Base-by-base conservation (phyloP, 1,140 invertebrate genomes). In the Spodoptera litura region DNA sequence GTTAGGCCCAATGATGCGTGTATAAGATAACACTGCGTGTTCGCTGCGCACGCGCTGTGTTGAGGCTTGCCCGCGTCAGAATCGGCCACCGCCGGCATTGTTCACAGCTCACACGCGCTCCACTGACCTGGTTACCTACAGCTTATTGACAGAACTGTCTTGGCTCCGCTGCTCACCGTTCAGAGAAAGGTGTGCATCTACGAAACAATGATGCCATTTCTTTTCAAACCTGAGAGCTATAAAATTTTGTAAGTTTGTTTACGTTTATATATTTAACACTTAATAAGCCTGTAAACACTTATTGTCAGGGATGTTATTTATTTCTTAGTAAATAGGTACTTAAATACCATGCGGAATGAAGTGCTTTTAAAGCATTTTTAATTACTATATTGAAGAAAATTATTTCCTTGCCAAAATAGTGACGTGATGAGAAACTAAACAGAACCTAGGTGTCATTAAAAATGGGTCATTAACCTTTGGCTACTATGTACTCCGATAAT, bases 81-180 rank as follows among this genome's bases (percentile, higher is more conserved):
- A 81, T 82, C 78, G 74, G 86, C 86, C 85, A 85, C 85, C 78
- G 73, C 66, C 79, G 78, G 77, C 78, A 85, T 86, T 86, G 84
- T 85, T 85, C 80, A 76, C 68, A 83, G 80, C 83, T 84, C 85
- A 78, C 88, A 83, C 87, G 84, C 90, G 88, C 78, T 89, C 91
- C 83, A 93, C 89, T 94, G 83, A 93, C 93, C 93, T 85, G 90
- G 90, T 94, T 93, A 89, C 88, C 85, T 83, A 83, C 81, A 83
- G 83, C 85, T 87, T 89, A 93, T 91, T 93, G 90, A 92, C 91
- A 90, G 89, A 92, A 89, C 86, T 87, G 88, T 90, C 90, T 94
- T 93, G 93, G 91, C 91, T 87, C 84, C 76, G 68, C 82, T 84
- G 81, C 89, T 86, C 86, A 84, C 53, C 79, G 73, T 81, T 84